phyloP scores from a whole-genome alignment of 2,888 invertebrate species.

The Ichneumon xanthorius region DNA sequence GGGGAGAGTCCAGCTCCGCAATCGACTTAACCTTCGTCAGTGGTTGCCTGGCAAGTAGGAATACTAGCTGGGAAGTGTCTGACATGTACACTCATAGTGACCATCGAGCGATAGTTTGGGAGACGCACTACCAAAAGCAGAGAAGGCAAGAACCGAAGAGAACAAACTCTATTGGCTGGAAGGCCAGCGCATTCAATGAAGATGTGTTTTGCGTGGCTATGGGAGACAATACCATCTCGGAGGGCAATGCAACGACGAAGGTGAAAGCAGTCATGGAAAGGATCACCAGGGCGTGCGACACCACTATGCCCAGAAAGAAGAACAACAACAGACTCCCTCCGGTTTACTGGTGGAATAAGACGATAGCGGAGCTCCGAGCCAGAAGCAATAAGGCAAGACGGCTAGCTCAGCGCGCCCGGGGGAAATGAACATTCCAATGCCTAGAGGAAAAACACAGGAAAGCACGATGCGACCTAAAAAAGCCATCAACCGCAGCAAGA shows the following conservation, averaged over 20 bases:
- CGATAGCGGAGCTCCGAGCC: constrained; percentile 37
- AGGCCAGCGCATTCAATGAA: constrained; percentile 32
- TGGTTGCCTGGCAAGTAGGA: constrained; percentile 50
- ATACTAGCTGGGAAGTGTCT: constrained; percentile 62
- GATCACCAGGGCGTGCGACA: constrained; percentile 60
- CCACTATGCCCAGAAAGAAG: constrained; percentile 54
- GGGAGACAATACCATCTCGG: not conserved
- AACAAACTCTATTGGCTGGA: constrained; percentile 16
- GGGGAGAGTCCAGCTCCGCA: constrained; percentile 41
- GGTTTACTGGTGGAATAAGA: constrained; percentile 61
- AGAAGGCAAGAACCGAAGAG: not conserved
- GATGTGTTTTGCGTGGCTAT: constrained; percentile 13
- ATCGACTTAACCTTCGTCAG: constrained; percentile 69
- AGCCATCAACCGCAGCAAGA: constrained; percentile 56
- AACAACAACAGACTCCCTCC: constrained; percentile 34
- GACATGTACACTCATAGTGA: constrained; percentile 61
- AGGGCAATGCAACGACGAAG: constrained; percentile 5
- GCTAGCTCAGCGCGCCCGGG: constrained; percentile 17
- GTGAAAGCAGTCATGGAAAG: constrained; percentile 30
- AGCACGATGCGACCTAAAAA: constrained; percentile 36
- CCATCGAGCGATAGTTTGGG: constrained; percentile 52
- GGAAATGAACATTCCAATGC: not conserved
- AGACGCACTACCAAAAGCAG: not conserved
- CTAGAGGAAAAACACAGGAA: not conserved
- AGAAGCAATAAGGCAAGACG: constrained; percentile 35